A percentile compares a stretch with the other conserved stretches of the same genome.
These are phyloP conservation scores for Urocynchramus pylzowi DNA, from an alignment of 2,113 vertebrate species.

Conservation along the genomic window DNA sequence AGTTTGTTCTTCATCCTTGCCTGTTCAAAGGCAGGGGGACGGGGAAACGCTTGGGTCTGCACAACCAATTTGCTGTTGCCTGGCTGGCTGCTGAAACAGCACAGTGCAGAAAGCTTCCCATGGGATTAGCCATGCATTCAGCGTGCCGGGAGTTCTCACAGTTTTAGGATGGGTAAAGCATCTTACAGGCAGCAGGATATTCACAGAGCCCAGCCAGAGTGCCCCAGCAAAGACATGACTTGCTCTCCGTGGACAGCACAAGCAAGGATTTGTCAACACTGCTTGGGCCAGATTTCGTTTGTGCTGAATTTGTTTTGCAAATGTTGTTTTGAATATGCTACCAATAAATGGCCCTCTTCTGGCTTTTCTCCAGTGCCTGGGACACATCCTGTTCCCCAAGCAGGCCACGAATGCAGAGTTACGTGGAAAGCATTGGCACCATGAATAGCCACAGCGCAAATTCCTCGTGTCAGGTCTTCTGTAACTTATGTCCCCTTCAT, in stretches of 20 bases:
- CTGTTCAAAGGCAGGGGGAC: background rate
- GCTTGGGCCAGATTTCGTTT: background rate
- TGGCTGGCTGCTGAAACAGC: slow-evolving; percentile 21
- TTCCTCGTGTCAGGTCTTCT: background rate
- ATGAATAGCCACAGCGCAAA: background rate
- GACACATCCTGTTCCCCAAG: background rate
- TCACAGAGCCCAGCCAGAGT: background rate
- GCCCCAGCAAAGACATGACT: background rate
- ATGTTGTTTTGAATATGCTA: background rate
- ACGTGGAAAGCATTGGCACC: background rate
- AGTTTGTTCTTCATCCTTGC: background rate
- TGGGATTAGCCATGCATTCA: slow-evolving; percentile 6
- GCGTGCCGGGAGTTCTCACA: background rate
- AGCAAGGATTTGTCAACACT: background rate
- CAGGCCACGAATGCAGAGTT: background rate
- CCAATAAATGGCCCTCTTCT: background rate
- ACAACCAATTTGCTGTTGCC: background rate
- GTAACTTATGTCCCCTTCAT: background rate
- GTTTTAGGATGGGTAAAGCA: background rate
- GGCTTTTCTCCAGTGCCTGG: background rate
- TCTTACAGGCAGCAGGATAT: background rate
- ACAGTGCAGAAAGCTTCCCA: background rate
- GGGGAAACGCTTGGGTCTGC: background rate
- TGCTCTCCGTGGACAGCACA: background rate
- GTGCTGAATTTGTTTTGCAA: background rate